These are phyloP conservation scores for Cephus nigrinus DNA, from an alignment of 2,888 invertebrate species.

Conservation along the genomic window DNA sequence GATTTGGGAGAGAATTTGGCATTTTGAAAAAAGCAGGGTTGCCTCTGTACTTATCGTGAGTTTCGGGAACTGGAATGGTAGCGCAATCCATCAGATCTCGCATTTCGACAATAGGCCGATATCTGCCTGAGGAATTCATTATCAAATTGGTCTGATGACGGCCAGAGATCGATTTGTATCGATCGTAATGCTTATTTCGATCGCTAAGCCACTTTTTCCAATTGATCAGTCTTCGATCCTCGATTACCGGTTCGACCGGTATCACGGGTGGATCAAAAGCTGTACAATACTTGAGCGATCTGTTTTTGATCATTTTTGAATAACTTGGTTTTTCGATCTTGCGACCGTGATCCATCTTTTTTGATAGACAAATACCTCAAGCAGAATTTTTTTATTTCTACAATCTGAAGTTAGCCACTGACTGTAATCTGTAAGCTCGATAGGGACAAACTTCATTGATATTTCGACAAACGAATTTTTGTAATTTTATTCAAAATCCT, in stretches of 20 bases:
- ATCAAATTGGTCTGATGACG: slow-evolving; percentile 37
- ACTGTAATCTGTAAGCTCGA: neutral
- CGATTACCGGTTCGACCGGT: slow-evolving; percentile 13
- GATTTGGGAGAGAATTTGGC: slow-evolving; percentile 31
- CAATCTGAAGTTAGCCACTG: too few relatives aligned
- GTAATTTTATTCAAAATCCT: neutral
- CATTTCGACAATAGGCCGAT: slow-evolving; percentile 39
- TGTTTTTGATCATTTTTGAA: neutral
- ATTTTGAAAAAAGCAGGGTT: slow-evolving; percentile 47
- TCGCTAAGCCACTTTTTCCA: slow-evolving; percentile 49
- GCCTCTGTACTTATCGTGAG: slow-evolving; percentile 50
- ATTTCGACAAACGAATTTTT: neutral
- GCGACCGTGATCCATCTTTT: slow-evolving; percentile 44
- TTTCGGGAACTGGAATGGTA: slow-evolving; percentile 42
- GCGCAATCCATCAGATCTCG: slow-evolving; percentile 58
- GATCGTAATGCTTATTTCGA: slow-evolving; percentile 31
- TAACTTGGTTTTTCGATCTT: slow-evolving; percentile 37
- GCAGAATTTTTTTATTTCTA: neutral
- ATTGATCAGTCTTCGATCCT: slow-evolving; percentile 46
- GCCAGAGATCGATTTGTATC: slow-evolving; percentile 22
- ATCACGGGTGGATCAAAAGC: neutral
- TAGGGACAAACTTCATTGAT: neutral
- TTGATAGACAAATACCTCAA: neutral
- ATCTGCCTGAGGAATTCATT: slow-evolving; percentile 41
- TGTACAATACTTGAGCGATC: neutral